phyloP scores from a whole-genome alignment of 2,888 invertebrate genomes.

The Iphiclides podalirius region DNA sequence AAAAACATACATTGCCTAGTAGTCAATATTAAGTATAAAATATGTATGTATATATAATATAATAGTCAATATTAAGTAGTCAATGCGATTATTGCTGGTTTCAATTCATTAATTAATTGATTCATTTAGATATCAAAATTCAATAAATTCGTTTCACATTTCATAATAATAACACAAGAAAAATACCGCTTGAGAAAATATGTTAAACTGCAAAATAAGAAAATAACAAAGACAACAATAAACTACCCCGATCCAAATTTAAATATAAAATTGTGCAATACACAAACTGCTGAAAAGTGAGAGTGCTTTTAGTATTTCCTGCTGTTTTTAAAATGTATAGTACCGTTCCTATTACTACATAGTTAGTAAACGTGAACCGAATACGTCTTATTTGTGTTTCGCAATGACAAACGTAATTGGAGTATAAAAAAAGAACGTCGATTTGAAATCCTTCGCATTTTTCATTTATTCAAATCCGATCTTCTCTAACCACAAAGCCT shows the following conservation, averaged over 20 bases:
- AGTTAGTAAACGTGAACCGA: constrained; percentile 15
- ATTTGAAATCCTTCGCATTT: constrained; percentile 11
- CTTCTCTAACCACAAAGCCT: background rate
- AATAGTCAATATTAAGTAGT: no score
- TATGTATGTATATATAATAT: no score
- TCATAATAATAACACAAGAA: no score
- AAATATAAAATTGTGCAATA: constrained; percentile 16
- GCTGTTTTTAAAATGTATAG: constrained; percentile 19
- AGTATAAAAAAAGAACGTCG: constrained; percentile 25
- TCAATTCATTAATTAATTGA: no score
- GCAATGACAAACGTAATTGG: constrained; percentile 28
- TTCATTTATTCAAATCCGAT: background rate
- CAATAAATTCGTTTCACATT: no score
- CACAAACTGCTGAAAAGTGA: constrained; percentile 13
- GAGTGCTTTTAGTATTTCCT: constrained; percentile 20
- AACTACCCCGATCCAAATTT: background rate
- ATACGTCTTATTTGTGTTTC: constrained; percentile 11
- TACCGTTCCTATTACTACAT: constrained; percentile 20
- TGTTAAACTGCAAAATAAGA: no score
- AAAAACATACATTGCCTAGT: no score
- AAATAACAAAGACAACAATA: no score
- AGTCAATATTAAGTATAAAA: no score
- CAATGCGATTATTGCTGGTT: no score
- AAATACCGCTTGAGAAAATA: no score
- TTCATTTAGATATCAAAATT: no score